Evolutionary conservation across 2,113 vertebrate species (phyloP), one percentile per base, ranked within the genome.

Genomic region (Eurystomus gularis): DNA sequence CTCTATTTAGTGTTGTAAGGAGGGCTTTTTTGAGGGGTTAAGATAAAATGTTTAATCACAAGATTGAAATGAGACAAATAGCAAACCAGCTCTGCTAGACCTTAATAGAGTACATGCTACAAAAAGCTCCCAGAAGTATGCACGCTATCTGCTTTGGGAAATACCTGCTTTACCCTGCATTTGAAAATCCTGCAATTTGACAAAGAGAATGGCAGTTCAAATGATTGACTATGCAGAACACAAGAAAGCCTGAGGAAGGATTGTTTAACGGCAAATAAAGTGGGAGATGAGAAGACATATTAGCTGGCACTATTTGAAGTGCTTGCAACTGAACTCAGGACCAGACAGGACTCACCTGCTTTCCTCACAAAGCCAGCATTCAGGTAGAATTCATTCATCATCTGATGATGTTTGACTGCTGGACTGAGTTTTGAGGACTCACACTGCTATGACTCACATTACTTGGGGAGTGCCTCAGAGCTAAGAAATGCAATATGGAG

Each of bases 11-110:
- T 52, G 13, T 73, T 89, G 60, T 86, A 57, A 51, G 61, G 28
- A 94, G 58, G 35, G 39, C 33, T 61, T 94, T 94, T 83, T 94
- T 71, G 66, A 69, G 71, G 57, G 70, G 87, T 92, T 94, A 92
- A 95, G 95, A 94, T 94, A 94, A 97, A 92, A 90, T 65, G 82
- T 93, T 97, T 94, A 94, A 97, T 97, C 81, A 17, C 35, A 16
- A 96, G 88, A 94, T 65, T 96, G 93, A 95, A 94, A 89, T 60
- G 91, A 94, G 93, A 92, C 17, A 51, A 93, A 48, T 31, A 65
- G 91, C 18, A 35, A 76, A 77, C 11, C 3, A 8, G 58, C 57
- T 84, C 95, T 96, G 91, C 96, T 92, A 60, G 96, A 86, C 90
- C 87, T 92, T 31, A 76, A 89, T 54, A 64, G 86, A 97, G 70